Percentiles rank a stretch among this genome's conserved stretches.
Conservation (phyloP, 1,140 invertebrate species). For the Aphaenogaster floridana region DNA sequence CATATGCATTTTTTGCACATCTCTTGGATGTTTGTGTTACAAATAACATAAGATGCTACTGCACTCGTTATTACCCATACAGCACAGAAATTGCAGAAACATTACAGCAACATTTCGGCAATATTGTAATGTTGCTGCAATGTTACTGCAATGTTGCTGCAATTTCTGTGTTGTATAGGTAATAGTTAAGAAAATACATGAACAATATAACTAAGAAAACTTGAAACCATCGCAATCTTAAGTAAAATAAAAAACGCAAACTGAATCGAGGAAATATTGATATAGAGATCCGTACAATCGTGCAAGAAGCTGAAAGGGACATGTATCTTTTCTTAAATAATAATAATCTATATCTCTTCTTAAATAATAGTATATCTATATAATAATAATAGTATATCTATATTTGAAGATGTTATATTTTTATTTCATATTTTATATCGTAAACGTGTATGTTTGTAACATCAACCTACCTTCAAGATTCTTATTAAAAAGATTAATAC, state of each 20-base stretch:
- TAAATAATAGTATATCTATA: background rate
- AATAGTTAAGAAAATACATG: slow-evolving; percentile 13
- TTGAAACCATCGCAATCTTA: background rate
- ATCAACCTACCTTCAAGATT: background rate
- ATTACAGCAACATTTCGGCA: too few relatives aligned
- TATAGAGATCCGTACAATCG: background rate
- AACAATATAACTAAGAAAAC: background rate
- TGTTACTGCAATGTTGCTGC: too few relatives aligned
- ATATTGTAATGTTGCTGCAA: too few relatives aligned
- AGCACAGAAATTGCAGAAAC: too few relatives aligned
- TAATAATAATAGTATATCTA: too few relatives aligned
- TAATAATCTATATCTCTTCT: background rate
- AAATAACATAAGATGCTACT: background rate
- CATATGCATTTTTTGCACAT: background rate
- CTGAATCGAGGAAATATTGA: slow-evolving; percentile 22
- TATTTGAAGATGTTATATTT: background rate
- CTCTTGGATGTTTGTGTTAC: background rate
- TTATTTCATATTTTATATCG: background rate
- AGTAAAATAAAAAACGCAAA: background rate
- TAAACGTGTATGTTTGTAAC: background rate
- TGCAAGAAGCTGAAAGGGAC: background rate
- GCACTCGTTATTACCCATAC: background rate
- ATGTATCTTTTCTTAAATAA: background rate
- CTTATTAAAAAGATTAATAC: slow-evolving; percentile 5
- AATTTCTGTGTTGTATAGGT: too few relatives aligned